Evolutionary conservation across 2,113 vertebrate species (phyloP).

Genomic region (Meleagris gallopavo): DNA sequence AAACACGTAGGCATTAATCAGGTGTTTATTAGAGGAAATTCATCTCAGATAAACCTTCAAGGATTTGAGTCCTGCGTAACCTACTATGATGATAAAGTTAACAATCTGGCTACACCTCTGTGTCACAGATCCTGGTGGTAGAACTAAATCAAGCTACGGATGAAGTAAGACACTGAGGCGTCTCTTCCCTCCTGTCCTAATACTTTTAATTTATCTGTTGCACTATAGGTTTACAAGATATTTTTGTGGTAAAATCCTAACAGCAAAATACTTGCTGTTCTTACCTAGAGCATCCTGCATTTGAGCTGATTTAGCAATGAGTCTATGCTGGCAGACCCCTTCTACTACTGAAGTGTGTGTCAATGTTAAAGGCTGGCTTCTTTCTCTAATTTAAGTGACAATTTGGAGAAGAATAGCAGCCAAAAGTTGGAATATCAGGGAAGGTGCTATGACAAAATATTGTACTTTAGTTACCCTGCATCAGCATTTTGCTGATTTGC

Average conservation of each 20-base stretch:
- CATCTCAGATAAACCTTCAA: background rate
- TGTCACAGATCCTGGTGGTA: background rate
- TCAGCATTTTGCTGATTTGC: background rate
- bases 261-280: background rate
- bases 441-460: background rate
- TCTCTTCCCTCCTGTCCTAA: background rate
- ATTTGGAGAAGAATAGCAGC: background rate
- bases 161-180: background rate
- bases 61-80: background rate
- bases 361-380: background rate
- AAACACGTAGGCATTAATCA: conserved; percentile 3
- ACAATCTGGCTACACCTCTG: background rate
- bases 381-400: background rate
- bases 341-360: background rate
- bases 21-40: background rate
- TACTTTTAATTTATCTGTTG: background rate
- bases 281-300: background rate
- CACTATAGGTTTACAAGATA: background rate
- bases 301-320: background rate
- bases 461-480: background rate
- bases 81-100: background rate
- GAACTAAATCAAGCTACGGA: background rate
- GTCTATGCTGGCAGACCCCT: background rate
- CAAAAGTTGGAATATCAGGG: background rate
- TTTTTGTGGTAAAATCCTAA: background rate